phyloP scores from a whole-genome alignment of 2,113 vertebrate species.

The Isichthys henryi region DNA sequence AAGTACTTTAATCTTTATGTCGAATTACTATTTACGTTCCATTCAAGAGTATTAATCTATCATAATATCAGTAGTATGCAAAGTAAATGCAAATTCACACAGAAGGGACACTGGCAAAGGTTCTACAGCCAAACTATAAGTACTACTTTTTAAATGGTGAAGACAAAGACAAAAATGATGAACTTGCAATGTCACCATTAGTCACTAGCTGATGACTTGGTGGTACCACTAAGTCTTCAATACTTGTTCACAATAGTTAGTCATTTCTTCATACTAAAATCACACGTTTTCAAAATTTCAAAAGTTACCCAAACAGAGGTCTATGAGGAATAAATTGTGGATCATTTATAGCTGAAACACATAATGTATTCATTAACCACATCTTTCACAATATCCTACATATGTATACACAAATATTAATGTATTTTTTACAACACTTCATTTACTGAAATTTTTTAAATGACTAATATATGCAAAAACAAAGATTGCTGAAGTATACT shows the following conservation, averaged over 20 bases:
- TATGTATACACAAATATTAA: neutral
- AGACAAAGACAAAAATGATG: neutral
- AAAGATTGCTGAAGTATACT: neutral
- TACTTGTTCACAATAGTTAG: neutral
- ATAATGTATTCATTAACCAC: neutral
- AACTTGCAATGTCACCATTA: neutral
- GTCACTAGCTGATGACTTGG: neutral
- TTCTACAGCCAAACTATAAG: neutral
- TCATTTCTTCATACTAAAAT: neutral
- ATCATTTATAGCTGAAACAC: neutral
- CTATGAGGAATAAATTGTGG: neutral
- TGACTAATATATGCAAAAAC: neutral
- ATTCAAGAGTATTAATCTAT: neutral
- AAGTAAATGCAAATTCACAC: neutral
- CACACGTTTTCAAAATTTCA: neutral
- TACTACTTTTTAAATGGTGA: neutral
- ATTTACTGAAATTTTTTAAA: neutral
- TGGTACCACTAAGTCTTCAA: neutral
- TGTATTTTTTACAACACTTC: no score
- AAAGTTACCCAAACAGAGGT: neutral
- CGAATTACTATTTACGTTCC: neutral
- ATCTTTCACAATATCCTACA: neutral
- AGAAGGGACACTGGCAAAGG: neutral
- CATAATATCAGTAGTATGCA: neutral
- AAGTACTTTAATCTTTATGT: neutral